Percentiles rank a stretch among this genome's conserved stretches.
These are phyloP conservation scores for Scrobipalpa atriplicella DNA, from an alignment of 2,888 invertebrate genomes.

Conservation along the genomic window DNA sequence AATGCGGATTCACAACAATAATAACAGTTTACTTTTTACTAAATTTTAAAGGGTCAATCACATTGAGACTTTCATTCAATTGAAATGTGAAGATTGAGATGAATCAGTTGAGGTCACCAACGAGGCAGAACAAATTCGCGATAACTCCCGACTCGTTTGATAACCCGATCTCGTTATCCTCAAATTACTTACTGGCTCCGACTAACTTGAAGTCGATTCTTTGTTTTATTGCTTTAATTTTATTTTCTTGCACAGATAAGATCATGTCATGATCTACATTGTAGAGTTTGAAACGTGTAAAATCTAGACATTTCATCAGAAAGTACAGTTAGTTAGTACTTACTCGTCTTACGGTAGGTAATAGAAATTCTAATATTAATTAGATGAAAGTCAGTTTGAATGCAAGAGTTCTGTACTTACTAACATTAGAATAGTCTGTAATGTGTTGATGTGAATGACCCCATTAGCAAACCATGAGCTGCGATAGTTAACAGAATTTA, in stretches of 20 bases:
- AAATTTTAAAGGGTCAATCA: too few species aligned
- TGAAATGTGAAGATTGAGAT: slow-evolving; percentile 16
- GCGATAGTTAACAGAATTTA: neutral
- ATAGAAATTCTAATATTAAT: too few species aligned
- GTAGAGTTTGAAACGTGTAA: too few species aligned
- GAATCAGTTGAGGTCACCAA: slow-evolving; percentile 11
- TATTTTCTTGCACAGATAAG: neutral
- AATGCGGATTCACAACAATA: too few species aligned
- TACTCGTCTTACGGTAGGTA: too few species aligned
- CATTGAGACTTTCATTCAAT: neutral
- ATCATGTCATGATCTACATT: neutral
- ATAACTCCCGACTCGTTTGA: slow-evolving; percentile 5
- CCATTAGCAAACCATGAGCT: slow-evolving; percentile 39
- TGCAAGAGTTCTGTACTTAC: neutral
- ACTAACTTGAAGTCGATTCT: neutral
- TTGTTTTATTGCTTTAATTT: neutral
- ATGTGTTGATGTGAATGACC: slow-evolving; percentile 44
- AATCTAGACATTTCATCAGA: too few species aligned
- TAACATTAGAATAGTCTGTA: slow-evolving; percentile 27
- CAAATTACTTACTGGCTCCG: slow-evolving; percentile 5
- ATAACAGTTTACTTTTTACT: too few species aligned
- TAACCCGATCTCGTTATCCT: slow-evolving; percentile 7
- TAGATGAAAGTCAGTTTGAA: neutral
- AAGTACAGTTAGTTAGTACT: too few species aligned
- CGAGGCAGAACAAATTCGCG: neutral